Evolutionary conservation across 2,888 invertebrate genomes (phyloP).

Genomic region (Ephialtes manifestator): DNA sequence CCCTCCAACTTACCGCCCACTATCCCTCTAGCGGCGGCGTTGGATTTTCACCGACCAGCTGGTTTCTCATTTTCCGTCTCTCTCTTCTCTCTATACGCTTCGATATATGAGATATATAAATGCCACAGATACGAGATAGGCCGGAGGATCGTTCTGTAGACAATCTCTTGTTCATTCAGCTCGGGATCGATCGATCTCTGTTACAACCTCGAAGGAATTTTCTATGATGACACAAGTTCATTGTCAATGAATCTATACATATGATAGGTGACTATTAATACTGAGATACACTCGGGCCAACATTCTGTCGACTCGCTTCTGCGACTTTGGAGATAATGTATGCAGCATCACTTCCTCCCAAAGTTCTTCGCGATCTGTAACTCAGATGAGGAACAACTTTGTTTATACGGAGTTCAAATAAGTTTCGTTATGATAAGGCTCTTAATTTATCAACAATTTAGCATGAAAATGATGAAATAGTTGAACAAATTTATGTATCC

Average conservation of each 20-base stretch:
- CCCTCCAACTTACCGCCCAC: neutral
- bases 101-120: too few species aligned
- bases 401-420: neutral
- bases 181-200: slow-evolving; percentile 33
- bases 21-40: slow-evolving; percentile 58
- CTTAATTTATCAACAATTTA: too few species aligned
- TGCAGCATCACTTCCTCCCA: neutral
- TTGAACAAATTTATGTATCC: too few species aligned
- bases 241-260: slow-evolving; percentile 56
- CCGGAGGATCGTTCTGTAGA: neutral
- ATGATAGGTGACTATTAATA: slow-evolving; percentile 34
- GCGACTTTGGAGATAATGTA: neutral
- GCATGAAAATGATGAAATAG: too few species aligned
- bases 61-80: slow-evolving; percentile 26
- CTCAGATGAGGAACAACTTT: neutral
- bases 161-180: slow-evolving; percentile 50
- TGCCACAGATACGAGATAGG: neutral
- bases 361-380: neutral
- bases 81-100: slow-evolving; percentile 11
- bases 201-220: slow-evolving; percentile 39
- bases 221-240: slow-evolving; percentile 58
- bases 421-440: neutral
- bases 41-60: slow-evolving; percentile 58
- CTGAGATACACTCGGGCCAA: slow-evolving; percentile 36
- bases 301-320: slow-evolving; percentile 22